phyloP scores from a whole-genome alignment of 2,888 invertebrate species.

The Microplitis manilae region DNA sequence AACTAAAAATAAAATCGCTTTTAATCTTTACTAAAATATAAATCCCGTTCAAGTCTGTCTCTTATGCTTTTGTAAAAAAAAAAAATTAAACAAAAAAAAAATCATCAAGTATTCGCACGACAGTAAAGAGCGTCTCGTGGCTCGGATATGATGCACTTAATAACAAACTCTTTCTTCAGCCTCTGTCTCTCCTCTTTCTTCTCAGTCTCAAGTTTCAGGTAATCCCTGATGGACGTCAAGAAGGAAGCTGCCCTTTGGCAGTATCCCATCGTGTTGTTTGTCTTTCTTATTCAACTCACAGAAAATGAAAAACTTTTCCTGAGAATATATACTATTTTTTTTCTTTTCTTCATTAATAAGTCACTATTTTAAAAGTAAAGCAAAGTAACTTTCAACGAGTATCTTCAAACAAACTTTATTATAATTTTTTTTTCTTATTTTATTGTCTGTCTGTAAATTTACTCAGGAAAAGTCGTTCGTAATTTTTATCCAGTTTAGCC shows the following conservation, averaged over 20 bases:
- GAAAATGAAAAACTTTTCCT: constrained; percentile 33
- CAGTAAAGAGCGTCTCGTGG: constrained; percentile 68
- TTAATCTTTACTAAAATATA: constrained; percentile 8
- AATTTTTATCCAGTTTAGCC: constrained; percentile 19
- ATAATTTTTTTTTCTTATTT: constrained; percentile 41
- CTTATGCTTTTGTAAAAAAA: constrained; percentile 18
- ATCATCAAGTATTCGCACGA: constrained; percentile 38
- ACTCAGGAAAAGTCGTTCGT: constrained; percentile 31
- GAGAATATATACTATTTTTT: constrained; percentile 5
- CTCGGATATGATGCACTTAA: constrained; percentile 77
- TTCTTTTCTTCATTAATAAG: constrained; percentile 10
- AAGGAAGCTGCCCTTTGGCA: constrained; percentile 19
- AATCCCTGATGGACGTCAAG: constrained; percentile 11
- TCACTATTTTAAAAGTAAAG: constrained; percentile 9
- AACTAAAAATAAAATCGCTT: constrained; percentile 12
- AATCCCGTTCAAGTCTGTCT: neutral
- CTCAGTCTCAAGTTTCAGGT: constrained; percentile 72
- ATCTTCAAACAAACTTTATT: constrained; percentile 44
- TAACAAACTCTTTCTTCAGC: constrained; percentile 14
- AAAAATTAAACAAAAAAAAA: constrained; percentile 36
- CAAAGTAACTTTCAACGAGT: constrained; percentile 7
- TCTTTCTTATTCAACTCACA: constrained; percentile 25
- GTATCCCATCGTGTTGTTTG: constrained; percentile 28
- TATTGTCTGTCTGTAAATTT: constrained; percentile 44
- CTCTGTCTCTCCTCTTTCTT: constrained; percentile 1